These are phyloP conservation scores for Ornithoptera alexandrae DNA, from an alignment of 2,888 invertebrate species.

Conservation along the genomic window DNA sequence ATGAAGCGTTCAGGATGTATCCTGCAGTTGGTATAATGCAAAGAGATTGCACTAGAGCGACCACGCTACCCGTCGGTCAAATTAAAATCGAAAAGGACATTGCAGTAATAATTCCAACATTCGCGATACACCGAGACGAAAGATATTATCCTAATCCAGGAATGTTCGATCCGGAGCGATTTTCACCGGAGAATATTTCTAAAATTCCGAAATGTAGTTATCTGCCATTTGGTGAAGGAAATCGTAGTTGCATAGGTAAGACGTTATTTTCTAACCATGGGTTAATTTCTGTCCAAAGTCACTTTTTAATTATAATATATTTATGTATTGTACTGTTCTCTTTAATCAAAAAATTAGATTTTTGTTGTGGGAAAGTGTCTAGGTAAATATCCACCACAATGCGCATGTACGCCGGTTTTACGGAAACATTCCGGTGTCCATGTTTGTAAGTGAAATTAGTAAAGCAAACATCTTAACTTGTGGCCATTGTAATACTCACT, in stretches of 20 bases:
- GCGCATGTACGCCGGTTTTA: no score
- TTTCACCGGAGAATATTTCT: constrained; percentile 37
- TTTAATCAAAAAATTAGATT: no score
- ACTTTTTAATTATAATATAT: no score
- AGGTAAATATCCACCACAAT: no score
- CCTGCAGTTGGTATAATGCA: constrained; percentile 59
- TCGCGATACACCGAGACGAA: constrained; percentile 48
- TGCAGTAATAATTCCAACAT: constrained; percentile 36
- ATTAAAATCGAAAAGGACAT: constrained; percentile 43
- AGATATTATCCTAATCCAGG: constrained; percentile 48
- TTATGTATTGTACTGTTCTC: no score
- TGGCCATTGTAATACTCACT: no score
- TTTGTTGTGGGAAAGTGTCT: no score
- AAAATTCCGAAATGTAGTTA: constrained; percentile 55
- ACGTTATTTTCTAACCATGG: no score
- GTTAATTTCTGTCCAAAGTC: no score
- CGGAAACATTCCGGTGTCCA: no score
- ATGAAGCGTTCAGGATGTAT: constrained; percentile 66
- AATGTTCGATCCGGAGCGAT: constrained; percentile 45
- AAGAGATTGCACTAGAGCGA: constrained; percentile 48
- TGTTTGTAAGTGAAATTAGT: no score
- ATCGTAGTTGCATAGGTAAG: constrained; percentile 64
- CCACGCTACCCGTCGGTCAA: constrained; percentile 49
- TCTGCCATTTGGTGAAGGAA: constrained; percentile 75
- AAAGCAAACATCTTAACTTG: no score